Evolutionary conservation across 1,140 invertebrate genomes (phyloP).

Genomic region (Battus philenor): DNA sequence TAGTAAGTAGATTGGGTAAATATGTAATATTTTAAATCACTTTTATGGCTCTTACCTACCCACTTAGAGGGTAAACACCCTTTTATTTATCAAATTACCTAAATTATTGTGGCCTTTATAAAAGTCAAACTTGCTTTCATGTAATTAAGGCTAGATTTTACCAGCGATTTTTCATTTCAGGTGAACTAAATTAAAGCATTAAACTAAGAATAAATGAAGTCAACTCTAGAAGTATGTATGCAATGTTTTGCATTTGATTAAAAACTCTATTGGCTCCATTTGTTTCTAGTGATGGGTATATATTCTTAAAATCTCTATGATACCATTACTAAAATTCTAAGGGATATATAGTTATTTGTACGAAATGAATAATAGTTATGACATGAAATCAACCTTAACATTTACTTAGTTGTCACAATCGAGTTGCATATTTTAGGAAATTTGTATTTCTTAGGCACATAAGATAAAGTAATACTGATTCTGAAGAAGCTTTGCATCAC

Average conservation of each 20-base stretch:
- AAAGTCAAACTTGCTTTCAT: conserved; percentile 66
- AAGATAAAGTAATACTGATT: conserved; percentile 68
- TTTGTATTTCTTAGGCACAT: conserved; percentile 66
- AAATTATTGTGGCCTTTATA: conserved; percentile 69
- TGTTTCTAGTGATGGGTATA: conserved; percentile 22
- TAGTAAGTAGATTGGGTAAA: conserved; percentile 54
- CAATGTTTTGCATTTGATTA: conserved; percentile 6
- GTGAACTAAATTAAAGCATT: conserved; percentile 32
- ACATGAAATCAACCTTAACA: conserved; percentile 18
- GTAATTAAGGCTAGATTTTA: conserved; percentile 60
- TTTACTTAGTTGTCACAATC: conserved; percentile 43
- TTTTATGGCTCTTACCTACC: conserved; percentile 60
- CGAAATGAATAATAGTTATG: conserved; percentile 17
- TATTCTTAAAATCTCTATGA: conserved; percentile 20
- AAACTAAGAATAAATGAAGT: conserved; percentile 30
- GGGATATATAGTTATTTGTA: conserved; percentile 13
- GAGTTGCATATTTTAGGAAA: conserved; percentile 69
- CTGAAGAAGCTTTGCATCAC: conserved; percentile 49
- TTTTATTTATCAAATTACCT: conserved; percentile 50
- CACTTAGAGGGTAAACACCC: conserved; percentile 20
- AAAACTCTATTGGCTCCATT: conserved; percentile 1
- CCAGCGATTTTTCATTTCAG: conserved; percentile 59
- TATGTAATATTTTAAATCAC: conserved; percentile 50
- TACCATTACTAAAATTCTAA: conserved; percentile 10
- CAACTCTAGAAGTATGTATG: conserved; percentile 9